phyloP scores from a whole-genome alignment of 2,797 vertebrate species.

The Brachyalestes nurse region DNA sequence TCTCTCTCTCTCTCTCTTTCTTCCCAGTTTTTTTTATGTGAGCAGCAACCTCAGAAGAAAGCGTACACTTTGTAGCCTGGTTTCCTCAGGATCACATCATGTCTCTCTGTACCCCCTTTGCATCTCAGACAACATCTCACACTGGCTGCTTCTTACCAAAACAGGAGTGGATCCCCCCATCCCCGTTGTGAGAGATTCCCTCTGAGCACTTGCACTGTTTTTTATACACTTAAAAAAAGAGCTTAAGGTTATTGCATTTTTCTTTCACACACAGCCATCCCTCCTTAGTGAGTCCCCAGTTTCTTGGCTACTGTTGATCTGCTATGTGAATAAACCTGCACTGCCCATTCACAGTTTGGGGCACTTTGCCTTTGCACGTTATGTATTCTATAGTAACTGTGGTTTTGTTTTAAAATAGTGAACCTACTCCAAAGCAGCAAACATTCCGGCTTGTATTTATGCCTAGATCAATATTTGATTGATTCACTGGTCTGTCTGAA shows the following conservation, averaged over 20 bases:
- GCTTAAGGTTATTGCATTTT: constrained; percentile 8
- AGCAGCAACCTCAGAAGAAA: background rate
- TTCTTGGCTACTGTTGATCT: background rate
- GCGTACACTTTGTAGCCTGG: no score
- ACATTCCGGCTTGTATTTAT: background rate
- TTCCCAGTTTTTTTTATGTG: background rate
- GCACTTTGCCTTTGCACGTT: background rate
- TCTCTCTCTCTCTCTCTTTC: no score
- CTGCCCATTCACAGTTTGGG: background rate
- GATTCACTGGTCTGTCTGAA: no score
- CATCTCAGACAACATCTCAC: background rate
- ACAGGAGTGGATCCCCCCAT: background rate
- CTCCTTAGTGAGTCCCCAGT: background rate
- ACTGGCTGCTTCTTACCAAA: background rate
- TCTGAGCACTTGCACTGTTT: background rate
- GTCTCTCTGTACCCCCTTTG: background rate
- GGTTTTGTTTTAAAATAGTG: no score
- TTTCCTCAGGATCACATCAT: background rate
- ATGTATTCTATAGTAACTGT: no score
- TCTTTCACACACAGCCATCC: background rate
- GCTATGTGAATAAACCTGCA: background rate
- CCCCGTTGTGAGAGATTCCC: constrained; percentile 2
- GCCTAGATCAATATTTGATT: background rate
- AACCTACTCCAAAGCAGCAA: no score
- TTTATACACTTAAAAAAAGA: background rate